Evolutionary conservation across 2,113 vertebrate genomes (phyloP).

Genomic region (Charadrius vociferus): DNA sequence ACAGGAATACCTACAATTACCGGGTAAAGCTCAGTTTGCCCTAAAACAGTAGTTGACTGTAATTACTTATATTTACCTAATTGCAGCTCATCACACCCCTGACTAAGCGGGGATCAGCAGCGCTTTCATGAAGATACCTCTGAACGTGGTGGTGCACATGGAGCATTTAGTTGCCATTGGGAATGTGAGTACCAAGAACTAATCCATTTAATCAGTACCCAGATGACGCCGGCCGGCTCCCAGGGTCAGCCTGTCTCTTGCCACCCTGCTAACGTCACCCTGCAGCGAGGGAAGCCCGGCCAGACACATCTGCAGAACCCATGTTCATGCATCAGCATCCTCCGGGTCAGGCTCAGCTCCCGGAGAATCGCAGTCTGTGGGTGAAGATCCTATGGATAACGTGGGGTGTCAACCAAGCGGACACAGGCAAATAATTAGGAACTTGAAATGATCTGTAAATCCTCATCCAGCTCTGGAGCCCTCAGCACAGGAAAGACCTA

Average conservation of each 20-base stretch:
- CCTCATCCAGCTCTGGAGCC: not conserved
- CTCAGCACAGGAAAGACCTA: not conserved
- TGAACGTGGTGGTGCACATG: fast-evolving
- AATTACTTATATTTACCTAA: not conserved
- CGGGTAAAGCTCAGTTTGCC: not conserved
- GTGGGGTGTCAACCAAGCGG: fast-evolving
- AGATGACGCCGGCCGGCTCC: not conserved
- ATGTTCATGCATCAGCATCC: not conserved
- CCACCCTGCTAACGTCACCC: not conserved
- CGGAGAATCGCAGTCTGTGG: fast-evolving
- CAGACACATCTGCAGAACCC: not conserved
- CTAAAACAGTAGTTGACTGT: not conserved
- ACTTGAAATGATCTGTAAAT: not conserved
- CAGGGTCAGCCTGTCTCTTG: not conserved
- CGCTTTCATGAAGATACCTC: not conserved
- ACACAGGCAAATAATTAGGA: not conserved
- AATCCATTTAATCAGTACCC: not conserved
- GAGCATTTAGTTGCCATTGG: not conserved
- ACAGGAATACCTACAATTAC: not conserved
- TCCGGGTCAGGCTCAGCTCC: not conserved
- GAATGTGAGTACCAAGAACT: not conserved
- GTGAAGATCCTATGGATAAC: not conserved
- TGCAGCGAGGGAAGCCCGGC: not conserved
- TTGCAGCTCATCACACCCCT: not conserved
- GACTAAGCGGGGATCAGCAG: not conserved